These are phyloP conservation scores for Flexamia atlantica DNA, from an alignment of 2,888 invertebrate genomes.

Conservation along the genomic window DNA sequence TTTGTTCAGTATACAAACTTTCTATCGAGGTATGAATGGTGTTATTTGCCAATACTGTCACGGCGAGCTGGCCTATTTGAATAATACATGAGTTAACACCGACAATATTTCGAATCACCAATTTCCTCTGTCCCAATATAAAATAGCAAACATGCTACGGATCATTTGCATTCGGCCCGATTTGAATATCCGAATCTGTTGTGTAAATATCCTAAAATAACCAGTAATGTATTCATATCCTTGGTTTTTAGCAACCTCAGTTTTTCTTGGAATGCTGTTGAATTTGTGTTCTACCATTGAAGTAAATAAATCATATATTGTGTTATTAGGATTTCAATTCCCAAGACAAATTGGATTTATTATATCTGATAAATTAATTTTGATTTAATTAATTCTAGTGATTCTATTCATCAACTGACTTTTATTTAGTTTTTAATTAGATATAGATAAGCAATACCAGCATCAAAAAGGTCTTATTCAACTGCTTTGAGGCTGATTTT, in stretches of 20 bases:
- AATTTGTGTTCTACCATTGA: too few relatives aligned
- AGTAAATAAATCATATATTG: too few relatives aligned
- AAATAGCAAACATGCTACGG: background rate
- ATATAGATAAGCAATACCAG: too few relatives aligned
- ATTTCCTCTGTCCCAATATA: background rate
- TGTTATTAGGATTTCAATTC: too few relatives aligned
- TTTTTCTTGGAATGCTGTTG: too few relatives aligned
- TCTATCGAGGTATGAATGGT: background rate
- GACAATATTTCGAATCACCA: background rate
- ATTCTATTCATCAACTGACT: too few relatives aligned
- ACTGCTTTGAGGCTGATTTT: too few relatives aligned
- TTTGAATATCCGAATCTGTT: background rate
- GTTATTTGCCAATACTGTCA: background rate
- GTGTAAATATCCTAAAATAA: background rate
- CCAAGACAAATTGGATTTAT: too few relatives aligned
- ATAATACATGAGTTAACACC: conserved; percentile 45
- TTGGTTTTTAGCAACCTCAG: background rate
- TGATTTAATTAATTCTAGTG: too few relatives aligned
- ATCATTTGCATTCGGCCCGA: background rate
- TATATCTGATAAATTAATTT: too few relatives aligned
- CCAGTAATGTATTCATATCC: background rate
- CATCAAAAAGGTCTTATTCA: too few relatives aligned
- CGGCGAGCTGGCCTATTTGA: conserved; percentile 26
- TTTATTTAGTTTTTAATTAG: too few relatives aligned
- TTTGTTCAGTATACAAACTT: background rate